Evolutionary conservation across 1,140 invertebrate species (phyloP), one percentile per base, ranked within the genome.

Genomic region (Battus philenor): DNA sequence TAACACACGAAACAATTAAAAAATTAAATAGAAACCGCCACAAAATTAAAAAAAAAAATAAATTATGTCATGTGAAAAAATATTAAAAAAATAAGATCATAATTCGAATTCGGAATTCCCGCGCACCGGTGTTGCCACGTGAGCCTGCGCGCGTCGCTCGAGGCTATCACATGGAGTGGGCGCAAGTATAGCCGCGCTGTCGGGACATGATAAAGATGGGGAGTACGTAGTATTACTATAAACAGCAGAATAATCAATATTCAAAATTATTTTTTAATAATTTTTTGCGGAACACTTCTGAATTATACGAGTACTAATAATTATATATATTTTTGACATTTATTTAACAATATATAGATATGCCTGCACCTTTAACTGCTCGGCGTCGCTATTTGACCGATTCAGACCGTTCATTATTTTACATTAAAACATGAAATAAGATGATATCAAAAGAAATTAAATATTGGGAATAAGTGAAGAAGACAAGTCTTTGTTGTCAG

Each of bases 131-230:
- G 26, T 15, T n/a, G 41, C 59, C 69, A 75, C 76, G 75, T 72
- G 71, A 68, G 68, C 60, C 48, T 49, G 61, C 68, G 71, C 60
- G 69, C 67, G 72, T 74, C 70, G 80, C 80, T 80, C 77, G 76
- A 47, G 80, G 80, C 80, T 70, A 74, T 84, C 80, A 77, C 80
- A 80, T 84, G 77, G 70, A 79, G 76, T 77, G 71, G 62, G 64
- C 49, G 50, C 57, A 59, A 57, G 61, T 51, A 52, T 56, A 49
- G 52, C 53, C 56, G 58, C 52, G 52, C 63, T 58, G 38, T 36
- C 59, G 53, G 60, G 65, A 76, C 68, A 52, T 63, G 70, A 77
- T 72, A 75, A 68, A 69, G 66, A 64, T 59, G 71, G 70, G 65
- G 74, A 71, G 61, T 59, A 47, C 32, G 32, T 41, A 66, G 68